phyloP scores from a whole-genome alignment of 2,113 vertebrate genomes.

The Gallinago media region DNA sequence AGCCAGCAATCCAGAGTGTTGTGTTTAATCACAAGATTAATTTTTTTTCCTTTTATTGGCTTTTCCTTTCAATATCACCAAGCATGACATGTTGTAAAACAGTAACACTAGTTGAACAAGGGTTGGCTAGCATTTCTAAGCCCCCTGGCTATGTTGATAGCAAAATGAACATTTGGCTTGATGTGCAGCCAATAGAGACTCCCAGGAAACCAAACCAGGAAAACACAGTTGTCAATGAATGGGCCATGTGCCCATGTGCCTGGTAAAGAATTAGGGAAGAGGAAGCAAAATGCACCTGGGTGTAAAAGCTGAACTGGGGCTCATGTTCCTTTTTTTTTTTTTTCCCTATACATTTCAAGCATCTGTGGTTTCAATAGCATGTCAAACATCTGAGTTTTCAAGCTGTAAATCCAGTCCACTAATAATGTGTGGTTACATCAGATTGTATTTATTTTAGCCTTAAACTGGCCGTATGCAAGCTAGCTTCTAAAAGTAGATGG shows the following conservation, averaged over 20 bases:
- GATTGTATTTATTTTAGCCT: background rate
- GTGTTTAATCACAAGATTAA: conserved; percentile 59
- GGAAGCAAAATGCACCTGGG: background rate
- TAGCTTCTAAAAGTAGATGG: background rate
- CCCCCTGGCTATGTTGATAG: conserved; percentile 52
- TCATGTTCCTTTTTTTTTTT: background rate
- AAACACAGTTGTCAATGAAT: background rate
- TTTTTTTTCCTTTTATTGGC: conserved; percentile 68
- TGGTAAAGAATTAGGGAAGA: background rate
- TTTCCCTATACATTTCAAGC: background rate
- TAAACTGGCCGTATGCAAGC: background rate
- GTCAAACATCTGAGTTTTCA: background rate
- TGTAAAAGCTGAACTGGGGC: background rate
- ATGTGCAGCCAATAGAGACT: conserved; percentile 35
- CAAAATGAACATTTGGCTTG: conserved; percentile 59
- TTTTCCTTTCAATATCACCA: conserved; percentile 46
- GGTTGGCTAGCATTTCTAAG: conserved; percentile 28
- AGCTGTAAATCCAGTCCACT: background rate
- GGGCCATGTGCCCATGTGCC: background rate
- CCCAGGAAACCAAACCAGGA: conserved; percentile 21
- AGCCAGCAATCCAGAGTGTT: conserved; percentile 36
- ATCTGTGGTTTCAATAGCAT: background rate
- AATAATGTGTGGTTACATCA: background rate
- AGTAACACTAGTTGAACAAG: conserved; percentile 47
- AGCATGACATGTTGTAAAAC: conserved; percentile 64